Evolutionary conservation across 1,140 invertebrate species (phyloP).

Genomic region (Zaprionus camerounensis): DNA sequence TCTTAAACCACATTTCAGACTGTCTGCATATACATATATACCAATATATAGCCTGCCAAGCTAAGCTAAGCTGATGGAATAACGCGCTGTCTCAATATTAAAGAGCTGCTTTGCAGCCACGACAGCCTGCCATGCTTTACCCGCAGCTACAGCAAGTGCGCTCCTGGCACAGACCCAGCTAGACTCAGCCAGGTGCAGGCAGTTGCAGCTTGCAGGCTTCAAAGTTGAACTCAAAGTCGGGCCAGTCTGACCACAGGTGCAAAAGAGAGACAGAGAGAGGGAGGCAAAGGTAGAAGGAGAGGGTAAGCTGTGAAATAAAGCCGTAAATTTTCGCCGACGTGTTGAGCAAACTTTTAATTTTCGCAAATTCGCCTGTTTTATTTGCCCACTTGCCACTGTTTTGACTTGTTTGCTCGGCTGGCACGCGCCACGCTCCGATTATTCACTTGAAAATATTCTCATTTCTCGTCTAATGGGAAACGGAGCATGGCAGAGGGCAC

Average conservation of each 20-base stretch:
- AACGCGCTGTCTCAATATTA: constrained; percentile 45
- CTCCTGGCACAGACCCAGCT: background rate
- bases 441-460: constrained; percentile 47
- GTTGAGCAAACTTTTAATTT: constrained; percentile 66
- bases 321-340: constrained; percentile 56
- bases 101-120: constrained; percentile 21
- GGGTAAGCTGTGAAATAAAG: constrained; percentile 31
- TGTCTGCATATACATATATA: constrained; percentile 1
- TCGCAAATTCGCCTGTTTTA: constrained; percentile 57
- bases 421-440: constrained; percentile 54
- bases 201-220: constrained; percentile 29
- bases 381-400: constrained; percentile 65
- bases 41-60: background rate
- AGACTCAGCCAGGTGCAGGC: background rate
- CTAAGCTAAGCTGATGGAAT: constrained; percentile 17
- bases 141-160: constrained; percentile 1
- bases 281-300: background rate
- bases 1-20: background rate
- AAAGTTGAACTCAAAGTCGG: constrained; percentile 42
- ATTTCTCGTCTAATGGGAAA: constrained; percentile 33
- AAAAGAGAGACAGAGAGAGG: background rate
- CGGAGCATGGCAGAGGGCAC: background rate
- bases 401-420: constrained; percentile 43
- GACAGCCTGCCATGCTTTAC: constrained; percentile 49
- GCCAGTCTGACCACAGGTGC: constrained; percentile 3